phyloP scores from a whole-genome alignment of 2,113 vertebrate genomes.

The Pterophyllum scalare region DNA sequence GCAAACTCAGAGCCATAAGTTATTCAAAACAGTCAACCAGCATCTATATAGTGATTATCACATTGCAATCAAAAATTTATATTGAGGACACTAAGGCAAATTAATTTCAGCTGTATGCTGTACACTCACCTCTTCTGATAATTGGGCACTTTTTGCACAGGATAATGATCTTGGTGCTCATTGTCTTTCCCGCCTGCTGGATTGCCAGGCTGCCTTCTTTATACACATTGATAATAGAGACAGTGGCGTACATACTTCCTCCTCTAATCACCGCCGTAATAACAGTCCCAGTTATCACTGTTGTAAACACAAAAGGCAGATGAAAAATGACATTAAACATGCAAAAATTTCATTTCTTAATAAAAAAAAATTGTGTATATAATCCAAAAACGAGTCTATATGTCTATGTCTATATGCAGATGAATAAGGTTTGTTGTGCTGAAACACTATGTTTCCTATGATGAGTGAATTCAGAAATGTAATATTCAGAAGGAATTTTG shows the following conservation, averaged over 20 bases:
- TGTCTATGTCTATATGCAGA: background rate
- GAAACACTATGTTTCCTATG: background rate
- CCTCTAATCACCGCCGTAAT: slow-evolving; percentile 85
- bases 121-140: slow-evolving; percentile 91
- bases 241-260: slow-evolving; percentile 89
- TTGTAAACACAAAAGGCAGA: slow-evolving; percentile 21
- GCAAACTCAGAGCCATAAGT: slow-evolving; percentile 73
- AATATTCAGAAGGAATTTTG: background rate
- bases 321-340: background rate
- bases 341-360: background rate
- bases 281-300: slow-evolving; percentile 92
- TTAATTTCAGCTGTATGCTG: background rate
- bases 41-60: slow-evolving; percentile 5
- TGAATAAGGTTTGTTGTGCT: background rate
- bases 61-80: background rate
- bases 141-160: slow-evolving; percentile 95
- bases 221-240: slow-evolving; percentile 95
- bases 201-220: slow-evolving; percentile 94
- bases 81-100: background rate
- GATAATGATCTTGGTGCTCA: slow-evolving; percentile 93
- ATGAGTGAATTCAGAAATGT: background rate
- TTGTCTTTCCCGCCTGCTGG: slow-evolving; percentile 95
- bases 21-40: slow-evolving; percentile 56
- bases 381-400: background rate
- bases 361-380: background rate